phyloP scores from a whole-genome alignment of 2,888 invertebrate species.

The Calephelis perditalis region DNA sequence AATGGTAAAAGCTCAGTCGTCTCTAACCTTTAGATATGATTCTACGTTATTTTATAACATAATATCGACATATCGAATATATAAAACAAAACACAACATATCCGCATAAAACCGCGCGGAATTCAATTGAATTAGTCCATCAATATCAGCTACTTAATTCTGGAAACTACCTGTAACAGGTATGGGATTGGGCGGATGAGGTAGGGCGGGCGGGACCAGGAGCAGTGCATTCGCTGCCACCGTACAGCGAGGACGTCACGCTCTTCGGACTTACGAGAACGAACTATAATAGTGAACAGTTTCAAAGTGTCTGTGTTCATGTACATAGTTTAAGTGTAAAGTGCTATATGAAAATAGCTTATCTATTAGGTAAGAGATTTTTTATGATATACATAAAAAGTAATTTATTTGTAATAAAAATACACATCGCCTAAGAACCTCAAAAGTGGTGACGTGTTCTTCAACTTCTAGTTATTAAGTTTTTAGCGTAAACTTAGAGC shows the following conservation, averaged over 20 bases:
- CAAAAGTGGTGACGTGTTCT: too few species aligned
- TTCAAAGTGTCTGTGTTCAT: slow-evolving; percentile 25
- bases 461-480: too few species aligned
- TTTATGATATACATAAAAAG: slow-evolving; percentile 7
- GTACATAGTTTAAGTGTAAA: slow-evolving; percentile 18
- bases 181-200: slow-evolving; percentile 44
- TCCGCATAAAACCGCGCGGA: slow-evolving; percentile 32
- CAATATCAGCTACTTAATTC: slow-evolving; percentile 64
- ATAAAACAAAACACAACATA: not conserved
- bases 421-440: not conserved
- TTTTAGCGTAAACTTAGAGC: too few species aligned
- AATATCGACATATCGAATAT: too few species aligned
- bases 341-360: slow-evolving; percentile 17
- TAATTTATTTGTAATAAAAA: not conserved
- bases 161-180: slow-evolving; percentile 66
- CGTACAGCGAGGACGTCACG: slow-evolving; percentile 48
- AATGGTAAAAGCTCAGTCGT: too few species aligned
- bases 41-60: too few species aligned
- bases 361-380: slow-evolving; percentile 3
- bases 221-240: slow-evolving; percentile 60
- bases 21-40: too few species aligned
- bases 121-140: slow-evolving; percentile 70
- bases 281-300: slow-evolving; percentile 34
- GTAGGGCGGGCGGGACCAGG: slow-evolving; percentile 45
- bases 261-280: slow-evolving; percentile 37